Conservation (phyloP, 2,888 invertebrate species). For the Timandra comae region DNA sequence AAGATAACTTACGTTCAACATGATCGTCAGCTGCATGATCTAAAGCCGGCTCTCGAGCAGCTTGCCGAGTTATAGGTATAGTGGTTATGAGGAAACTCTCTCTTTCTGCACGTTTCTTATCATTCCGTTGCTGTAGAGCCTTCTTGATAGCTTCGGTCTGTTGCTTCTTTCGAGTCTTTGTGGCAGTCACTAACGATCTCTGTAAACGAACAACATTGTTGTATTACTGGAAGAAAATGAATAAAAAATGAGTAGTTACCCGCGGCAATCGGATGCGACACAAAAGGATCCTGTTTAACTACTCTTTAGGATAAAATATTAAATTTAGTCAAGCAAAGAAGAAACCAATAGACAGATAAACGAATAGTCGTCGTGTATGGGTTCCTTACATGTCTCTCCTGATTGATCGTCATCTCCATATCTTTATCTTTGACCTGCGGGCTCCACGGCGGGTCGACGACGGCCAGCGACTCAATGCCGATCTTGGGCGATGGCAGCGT, state of each 20-base stretch:
- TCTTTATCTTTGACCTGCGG: constrained; percentile 98
- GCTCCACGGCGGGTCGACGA: constrained; percentile 99
- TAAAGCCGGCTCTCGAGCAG: constrained; percentile 96
- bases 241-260: no score
- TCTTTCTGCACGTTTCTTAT: constrained; percentile 94
- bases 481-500: constrained; percentile 99
- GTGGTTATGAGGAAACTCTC: constrained; percentile 97
- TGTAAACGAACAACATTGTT: constrained; percentile 57
- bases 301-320: no score
- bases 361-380: neutral
- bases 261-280: no score
- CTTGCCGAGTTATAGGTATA: constrained; percentile 95
- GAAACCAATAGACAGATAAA: no score
- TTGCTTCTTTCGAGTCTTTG: constrained; percentile 98
- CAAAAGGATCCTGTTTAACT: no score
- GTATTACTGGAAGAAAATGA: no score
- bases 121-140: constrained; percentile 96
- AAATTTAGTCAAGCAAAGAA: no score
- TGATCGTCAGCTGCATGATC: constrained; percentile 92
- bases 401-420: constrained; percentile 98
- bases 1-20: constrained; percentile 85
- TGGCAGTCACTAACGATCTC: constrained; percentile 97
- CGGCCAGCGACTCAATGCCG: constrained; percentile 94
- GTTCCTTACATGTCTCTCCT: constrained; percentile 92
- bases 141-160: constrained; percentile 98